Percentiles rank a stretch among this genome's conserved stretches.
Conservation (phyloP, 2,888 invertebrate genomes). For the Polydrusus tereticollis region DNA sequence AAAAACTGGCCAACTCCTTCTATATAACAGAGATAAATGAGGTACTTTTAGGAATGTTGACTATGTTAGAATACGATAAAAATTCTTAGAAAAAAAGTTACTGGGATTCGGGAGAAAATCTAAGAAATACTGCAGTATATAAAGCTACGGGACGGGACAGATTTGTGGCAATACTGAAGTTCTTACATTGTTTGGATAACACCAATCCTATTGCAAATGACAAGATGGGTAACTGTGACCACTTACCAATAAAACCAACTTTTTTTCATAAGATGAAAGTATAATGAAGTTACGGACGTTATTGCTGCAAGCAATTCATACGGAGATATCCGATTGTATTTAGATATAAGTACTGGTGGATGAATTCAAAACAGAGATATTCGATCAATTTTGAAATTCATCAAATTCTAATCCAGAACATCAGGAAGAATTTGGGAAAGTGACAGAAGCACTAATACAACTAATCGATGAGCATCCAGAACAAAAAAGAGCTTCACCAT, state of each 20-base stretch:
- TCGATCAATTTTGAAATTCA: slow-evolving; percentile 33
- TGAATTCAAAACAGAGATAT: slow-evolving; percentile 53
- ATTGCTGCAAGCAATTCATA: too few species aligned
- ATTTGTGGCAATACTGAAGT: slow-evolving; percentile 22
- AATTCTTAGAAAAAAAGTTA: slow-evolving; percentile 41
- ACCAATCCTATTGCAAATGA: slow-evolving; percentile 13
- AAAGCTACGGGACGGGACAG: slow-evolving; percentile 29
- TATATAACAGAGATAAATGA: slow-evolving; percentile 41
- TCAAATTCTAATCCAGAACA: background rate
- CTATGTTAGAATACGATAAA: slow-evolving; percentile 43
- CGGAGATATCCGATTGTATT: too few species aligned
- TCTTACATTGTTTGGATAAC: slow-evolving; percentile 28
- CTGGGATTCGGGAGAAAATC: slow-evolving; percentile 38
- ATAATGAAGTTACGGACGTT: too few species aligned
- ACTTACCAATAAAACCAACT: slow-evolving; percentile 10
- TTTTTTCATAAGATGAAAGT: slow-evolving; percentile 36
- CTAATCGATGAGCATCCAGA: slow-evolving; percentile 14
- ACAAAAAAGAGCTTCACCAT: slow-evolving; percentile 13
- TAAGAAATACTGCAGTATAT: slow-evolving; percentile 33
- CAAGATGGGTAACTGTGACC: too few species aligned
- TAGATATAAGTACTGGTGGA: slow-evolving; percentile 56
- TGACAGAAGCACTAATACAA: slow-evolving; percentile 7
- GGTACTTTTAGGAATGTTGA: slow-evolving; percentile 47
- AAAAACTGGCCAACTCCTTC: slow-evolving; percentile 27
- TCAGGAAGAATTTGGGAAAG: slow-evolving; percentile 27